Evolutionary conservation across 2,888 invertebrate species (phyloP), one percentile per base, ranked within the genome.

Genomic region (Alloplasta piceator): DNA sequence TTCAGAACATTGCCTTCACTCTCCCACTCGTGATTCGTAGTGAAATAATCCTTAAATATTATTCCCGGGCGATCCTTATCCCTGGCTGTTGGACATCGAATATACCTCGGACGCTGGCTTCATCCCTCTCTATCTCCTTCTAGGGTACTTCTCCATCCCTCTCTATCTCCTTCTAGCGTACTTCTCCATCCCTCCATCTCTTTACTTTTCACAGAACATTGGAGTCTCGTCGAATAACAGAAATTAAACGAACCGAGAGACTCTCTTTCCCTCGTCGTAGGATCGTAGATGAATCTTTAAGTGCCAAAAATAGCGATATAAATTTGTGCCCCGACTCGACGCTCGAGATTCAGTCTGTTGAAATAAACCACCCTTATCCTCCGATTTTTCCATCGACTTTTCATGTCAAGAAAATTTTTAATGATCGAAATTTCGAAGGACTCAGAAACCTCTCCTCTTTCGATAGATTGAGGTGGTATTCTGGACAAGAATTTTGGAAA

Each of bases 11-110:
- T 82, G 48, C 73, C 83, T 71, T 76, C 81, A 82, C 56, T 38
- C 46, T n/a, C 0, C 36, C 41, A 67, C 77, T 75, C 75, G 64
- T 77, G 81, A 78, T 82, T 87, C 81, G 80, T 78, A 80, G 81
- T 73, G 81, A 84, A 87, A 86, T 88, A 87, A 89, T 89, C 83
- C 85, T 87, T 86, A 86, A 89, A 87, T 86, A 86, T 87, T 87
- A 85, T 83, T 77, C 85, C 79, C 80, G 67, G 26, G 9, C 26
- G 78, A 56, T 76, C 43, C 50, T 81, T 70, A 56, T 68, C 46
- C 71, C 56, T 71, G 38, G 60, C 16, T 43, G 58, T 68, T 72
- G 73, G 39, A 68, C 77, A 61, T 60, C 43, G 67, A 72, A 68
- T 68, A 46, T 7, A 43, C 46, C 14, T n/a, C 6, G 5, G n/a